Percentiles rank a stretch among this genome's conserved stretches.
Evolutionary conservation across 2,888 invertebrate species (phyloP).

Genomic region (Drosophila cognata): DNA sequence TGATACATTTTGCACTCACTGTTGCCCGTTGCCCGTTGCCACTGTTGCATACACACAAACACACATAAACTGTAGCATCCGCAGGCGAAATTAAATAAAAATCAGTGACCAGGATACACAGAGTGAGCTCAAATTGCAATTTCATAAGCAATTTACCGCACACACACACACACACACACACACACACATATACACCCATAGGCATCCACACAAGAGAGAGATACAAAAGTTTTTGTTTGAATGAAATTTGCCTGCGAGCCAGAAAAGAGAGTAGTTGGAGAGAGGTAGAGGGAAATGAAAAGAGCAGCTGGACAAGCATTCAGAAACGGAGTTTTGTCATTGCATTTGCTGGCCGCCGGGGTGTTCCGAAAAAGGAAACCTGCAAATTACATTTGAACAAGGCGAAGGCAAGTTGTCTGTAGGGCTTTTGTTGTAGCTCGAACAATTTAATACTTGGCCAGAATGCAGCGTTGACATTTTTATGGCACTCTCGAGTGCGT

Average conservation of each 20-base stretch:
- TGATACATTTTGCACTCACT: conserved; percentile 61
- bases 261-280: conserved; percentile 8
- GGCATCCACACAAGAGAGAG: conserved; percentile 20
- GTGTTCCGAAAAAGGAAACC: conserved; percentile 47
- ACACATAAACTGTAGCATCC: conserved; percentile 49
- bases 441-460: conserved; percentile 62
- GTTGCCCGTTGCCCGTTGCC: not conserved
- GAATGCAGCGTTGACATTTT: conserved; percentile 69
- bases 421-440: conserved; percentile 48
- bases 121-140: conserved; percentile 79
- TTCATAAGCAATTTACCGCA: conserved; percentile 82
- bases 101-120: conserved; percentile 67
- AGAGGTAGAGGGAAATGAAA: conserved; percentile 18
- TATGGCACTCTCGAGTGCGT: conserved; percentile 67
- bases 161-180: conserved; percentile 26
- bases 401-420: conserved; percentile 53
- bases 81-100: conserved; percentile 76
- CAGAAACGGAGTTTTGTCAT: conserved; percentile 51
- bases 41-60: conserved; percentile 9
- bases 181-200: conserved; percentile 29
- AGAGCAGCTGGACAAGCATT: conserved; percentile 57
- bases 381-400: conserved; percentile 77
- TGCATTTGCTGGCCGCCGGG: conserved; percentile 51
- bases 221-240: conserved; percentile 62
- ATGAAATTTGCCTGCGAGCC: conserved; percentile 60